phyloP scores from a whole-genome alignment of 2,797 vertebrate species.

The Ctenochaetus hawaiiensis region DNA sequence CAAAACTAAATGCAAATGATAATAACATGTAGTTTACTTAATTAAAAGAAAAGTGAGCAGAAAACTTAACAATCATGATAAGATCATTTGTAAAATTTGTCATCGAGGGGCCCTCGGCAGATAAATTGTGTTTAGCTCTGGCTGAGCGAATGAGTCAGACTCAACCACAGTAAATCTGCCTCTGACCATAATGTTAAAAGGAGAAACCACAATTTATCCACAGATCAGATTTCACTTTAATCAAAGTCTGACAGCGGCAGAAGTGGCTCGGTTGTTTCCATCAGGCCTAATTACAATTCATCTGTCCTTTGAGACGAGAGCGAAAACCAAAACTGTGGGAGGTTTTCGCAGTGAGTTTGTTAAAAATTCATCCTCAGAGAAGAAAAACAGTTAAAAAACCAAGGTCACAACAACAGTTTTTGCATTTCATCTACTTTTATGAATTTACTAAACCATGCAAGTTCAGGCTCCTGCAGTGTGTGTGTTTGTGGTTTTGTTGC shows the following conservation, averaged over 20 bases:
- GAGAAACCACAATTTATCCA: constrained; percentile 17
- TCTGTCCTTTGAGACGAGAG: not conserved
- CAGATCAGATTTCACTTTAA: constrained; percentile 26
- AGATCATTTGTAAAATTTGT: not conserved
- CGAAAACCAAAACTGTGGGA: not conserved
- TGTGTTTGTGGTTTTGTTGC: not conserved
- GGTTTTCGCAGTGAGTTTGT: not conserved
- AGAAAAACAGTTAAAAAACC: not conserved
- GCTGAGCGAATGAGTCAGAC: constrained; percentile 13
- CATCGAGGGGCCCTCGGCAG: not conserved
- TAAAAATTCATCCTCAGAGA: not conserved
- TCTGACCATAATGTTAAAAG: constrained; percentile 4
- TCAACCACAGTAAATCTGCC: not conserved
- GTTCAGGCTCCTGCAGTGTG: not conserved
- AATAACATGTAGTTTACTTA: not conserved
- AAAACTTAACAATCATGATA: not conserved
- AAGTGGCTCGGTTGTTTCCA: not conserved
- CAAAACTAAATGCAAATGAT: not conserved
- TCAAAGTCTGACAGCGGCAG: not conserved
- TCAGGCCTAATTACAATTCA: not conserved
- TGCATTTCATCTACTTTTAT: not conserved
- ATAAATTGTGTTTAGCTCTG: not conserved
- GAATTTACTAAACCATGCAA: not conserved
- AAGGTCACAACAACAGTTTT: constrained; percentile 6
- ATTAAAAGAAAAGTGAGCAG: no score